Evolutionary conservation across 2,797 vertebrate genomes (phyloP), one percentile per base, ranked within the genome.

Genomic region (Amblyopsis hoosieri): DNA sequence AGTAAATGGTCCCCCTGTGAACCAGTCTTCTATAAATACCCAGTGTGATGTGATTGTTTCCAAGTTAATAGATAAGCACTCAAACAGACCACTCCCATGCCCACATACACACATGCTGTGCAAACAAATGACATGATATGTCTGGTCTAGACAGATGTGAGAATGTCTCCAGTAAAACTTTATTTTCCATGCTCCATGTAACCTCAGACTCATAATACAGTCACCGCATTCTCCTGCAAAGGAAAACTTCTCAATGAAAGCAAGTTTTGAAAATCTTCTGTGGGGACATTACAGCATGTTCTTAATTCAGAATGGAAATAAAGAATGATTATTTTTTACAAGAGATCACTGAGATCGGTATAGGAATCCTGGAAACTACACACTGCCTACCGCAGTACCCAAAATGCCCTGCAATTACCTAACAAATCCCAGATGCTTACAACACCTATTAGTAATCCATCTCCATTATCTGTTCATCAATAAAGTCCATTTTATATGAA

Each of bases 371-470:
- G 65, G 57, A 75, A 69, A 56, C 64, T 69, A 54, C 57, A 66
- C 48, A 14, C 5, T 23, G 48, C 1, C 7, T 31, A 29, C 46
- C 33, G 8, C 31, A 17, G 10, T n/a, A 55, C 29, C 52, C 14
- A 51, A 17, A 47, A 62, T 57, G 66, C 23, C 62, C 54, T 54
- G 37, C 17, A 68, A 67, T 74, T 69, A 54, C 19, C 51, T 57
- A 55, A 78, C 74, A 63, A 33, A 57, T 37, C 51, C 70, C 78
- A 85, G 63, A 68, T 69, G 72, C 54, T 54, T 51, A 17, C 47
- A 57, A 59, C 57, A 55, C 60, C 51, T 59, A 63, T 67, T 55
- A 53, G 42, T 54, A 14, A 49, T 23, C 15, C 17, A 60, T 15
- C 57, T 37, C 45, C 47, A 45, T 64, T 15, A 15, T 29, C 63